Percentiles rank a stretch among this genome's conserved stretches.
Evolutionary conservation across 2,113 vertebrate species (phyloP).

Genomic region (Ondatra zibethicus): DNA sequence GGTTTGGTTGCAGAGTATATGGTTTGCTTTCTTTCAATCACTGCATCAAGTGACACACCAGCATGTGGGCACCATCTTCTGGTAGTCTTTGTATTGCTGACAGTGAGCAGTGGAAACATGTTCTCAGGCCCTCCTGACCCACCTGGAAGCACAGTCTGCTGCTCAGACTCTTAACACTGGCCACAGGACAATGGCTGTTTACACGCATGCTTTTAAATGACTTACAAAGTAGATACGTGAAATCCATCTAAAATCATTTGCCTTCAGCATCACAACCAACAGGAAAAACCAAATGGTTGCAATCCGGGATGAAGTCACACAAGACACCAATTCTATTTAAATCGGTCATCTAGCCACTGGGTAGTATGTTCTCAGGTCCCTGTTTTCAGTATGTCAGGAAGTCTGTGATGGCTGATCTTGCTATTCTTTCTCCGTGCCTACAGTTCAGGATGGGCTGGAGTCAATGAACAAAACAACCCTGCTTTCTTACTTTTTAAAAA

Average conservation of each 20-base stretch:
- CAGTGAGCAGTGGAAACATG: too few species aligned
- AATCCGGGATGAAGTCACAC: background rate
- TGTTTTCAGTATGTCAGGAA: background rate
- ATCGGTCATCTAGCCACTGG: background rate
- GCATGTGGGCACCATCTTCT: background rate
- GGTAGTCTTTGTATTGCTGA: background rate
- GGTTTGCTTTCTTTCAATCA: background rate
- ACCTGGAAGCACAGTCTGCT: background rate
- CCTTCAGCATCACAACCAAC: background rate
- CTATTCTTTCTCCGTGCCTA: background rate
- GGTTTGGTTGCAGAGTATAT: background rate
- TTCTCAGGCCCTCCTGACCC: background rate
- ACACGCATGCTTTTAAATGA: background rate
- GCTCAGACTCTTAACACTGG: background rate
- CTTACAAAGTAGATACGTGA: background rate
- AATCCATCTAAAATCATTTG: background rate
- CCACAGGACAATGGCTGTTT: background rate
- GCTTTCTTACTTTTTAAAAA: too few species aligned
- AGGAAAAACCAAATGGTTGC: background rate
- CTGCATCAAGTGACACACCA: background rate
- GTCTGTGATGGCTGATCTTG: background rate
- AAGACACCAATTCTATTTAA: slow-evolving; percentile 15
- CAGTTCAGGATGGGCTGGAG: background rate
- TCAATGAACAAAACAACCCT: background rate
- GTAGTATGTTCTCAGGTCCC: background rate